Conservation (phyloP, 2,113 vertebrate genomes). For the Junco hyemalis region DNA sequence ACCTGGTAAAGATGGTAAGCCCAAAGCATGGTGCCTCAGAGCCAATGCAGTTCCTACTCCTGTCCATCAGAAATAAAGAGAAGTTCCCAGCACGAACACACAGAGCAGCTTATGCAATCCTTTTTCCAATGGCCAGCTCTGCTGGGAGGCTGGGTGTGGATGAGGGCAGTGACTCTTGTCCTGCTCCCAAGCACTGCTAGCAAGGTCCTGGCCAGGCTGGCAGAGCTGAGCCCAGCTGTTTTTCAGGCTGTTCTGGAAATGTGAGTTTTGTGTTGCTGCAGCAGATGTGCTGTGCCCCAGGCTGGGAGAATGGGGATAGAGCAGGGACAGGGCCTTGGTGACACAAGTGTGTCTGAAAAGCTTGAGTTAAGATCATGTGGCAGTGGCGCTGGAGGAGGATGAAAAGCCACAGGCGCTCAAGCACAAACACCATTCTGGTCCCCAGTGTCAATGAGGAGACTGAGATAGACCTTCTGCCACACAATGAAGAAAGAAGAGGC, state of each 20-base stretch:
- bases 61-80: background rate
- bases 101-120: rapidly evolving
- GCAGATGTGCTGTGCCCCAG: background rate
- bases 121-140: background rate
- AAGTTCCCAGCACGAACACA: background rate
- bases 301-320: background rate
- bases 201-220: background rate
- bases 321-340: background rate
- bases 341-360: background rate
- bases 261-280: background rate
- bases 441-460: background rate
- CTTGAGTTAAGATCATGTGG: background rate
- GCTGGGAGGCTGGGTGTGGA: background rate
- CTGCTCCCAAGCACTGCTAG: background rate
- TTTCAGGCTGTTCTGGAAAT: background rate
- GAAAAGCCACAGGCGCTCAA: background rate
- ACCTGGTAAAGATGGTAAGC: background rate
- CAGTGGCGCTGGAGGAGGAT: background rate
- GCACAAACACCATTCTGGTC: rapidly evolving
- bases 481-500: background rate
- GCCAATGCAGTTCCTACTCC: background rate
- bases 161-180: background rate
- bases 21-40: background rate
- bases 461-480: background rate
- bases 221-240: background rate